phyloP scores from a whole-genome alignment of 2,113 vertebrate species.

The Tetrax tetrax region DNA sequence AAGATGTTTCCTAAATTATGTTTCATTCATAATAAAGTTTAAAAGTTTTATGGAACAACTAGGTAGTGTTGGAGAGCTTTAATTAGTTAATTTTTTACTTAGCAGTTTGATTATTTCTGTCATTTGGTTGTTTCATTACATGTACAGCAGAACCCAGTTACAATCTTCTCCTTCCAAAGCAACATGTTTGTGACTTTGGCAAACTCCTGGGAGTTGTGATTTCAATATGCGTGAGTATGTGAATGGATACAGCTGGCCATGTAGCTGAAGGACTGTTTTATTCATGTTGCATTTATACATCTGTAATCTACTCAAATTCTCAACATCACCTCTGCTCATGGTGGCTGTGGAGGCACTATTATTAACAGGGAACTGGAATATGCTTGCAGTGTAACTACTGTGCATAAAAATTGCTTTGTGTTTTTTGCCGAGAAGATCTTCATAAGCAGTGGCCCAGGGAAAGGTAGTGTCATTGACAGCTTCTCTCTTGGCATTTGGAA shows the following conservation, averaged over 20 bases:
- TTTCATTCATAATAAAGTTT: not conserved
- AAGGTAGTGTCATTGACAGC: not conserved
- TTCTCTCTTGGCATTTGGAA: not conserved
- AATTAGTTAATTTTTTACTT: not conserved
- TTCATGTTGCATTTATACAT: not conserved
- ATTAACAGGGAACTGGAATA: not conserved
- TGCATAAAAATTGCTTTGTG: not conserved
- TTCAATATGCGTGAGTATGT: not conserved
- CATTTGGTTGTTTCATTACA: not conserved
- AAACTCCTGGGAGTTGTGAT: not conserved
- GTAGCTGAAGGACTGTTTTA: not conserved
- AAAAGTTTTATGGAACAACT: not conserved
- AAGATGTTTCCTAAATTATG: not conserved
- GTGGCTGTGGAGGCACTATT: not conserved
- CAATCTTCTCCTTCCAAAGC: not conserved
- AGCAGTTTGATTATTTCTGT: not conserved
- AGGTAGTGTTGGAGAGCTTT: not conserved
- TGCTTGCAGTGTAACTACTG: not conserved
- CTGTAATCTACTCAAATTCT: not conserved
- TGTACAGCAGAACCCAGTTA: accelerated
- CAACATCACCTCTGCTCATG: not conserved
- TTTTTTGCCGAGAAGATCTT: not conserved
- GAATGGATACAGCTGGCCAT: not conserved
- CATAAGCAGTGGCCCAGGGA: not conserved
- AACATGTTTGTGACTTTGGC: not conserved